Evolutionary conservation across 1,140 invertebrate species (phyloP).

Genomic region (Araneus ventricosus): DNA sequence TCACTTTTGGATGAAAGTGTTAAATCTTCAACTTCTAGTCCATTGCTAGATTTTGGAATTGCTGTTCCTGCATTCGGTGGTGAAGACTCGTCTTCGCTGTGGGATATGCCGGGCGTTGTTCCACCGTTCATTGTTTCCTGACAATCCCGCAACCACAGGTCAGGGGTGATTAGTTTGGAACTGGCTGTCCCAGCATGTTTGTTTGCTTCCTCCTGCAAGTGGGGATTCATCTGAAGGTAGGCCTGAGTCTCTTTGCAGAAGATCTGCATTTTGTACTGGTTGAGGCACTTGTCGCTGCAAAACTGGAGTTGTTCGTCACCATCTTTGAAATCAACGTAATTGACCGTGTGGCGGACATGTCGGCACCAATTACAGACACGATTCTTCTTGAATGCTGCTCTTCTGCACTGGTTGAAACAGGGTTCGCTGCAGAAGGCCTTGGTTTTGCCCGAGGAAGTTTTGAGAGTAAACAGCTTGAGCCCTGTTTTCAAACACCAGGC

Average conservation of each 20-base stretch:
- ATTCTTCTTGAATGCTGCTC: constrained; percentile 91
- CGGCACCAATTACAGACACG: constrained; percentile 97
- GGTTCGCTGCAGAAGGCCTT: constrained; percentile 90
- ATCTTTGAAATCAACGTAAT: constrained; percentile 91
- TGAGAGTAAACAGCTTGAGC: constrained; percentile 80
- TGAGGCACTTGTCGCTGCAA: constrained; percentile 92
- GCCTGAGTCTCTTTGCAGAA: constrained; percentile 95
- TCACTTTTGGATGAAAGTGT: constrained; percentile 15
- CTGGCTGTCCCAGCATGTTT: constrained; percentile 36
- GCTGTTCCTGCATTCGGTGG: background rate
- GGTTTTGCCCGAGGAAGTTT: constrained; percentile 77
- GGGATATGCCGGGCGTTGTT: background rate
- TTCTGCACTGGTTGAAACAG: constrained; percentile 92
- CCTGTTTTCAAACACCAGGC: constrained; percentile 82
- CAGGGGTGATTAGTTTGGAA: constrained; percentile 88
- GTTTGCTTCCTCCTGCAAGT: constrained; percentile 79
- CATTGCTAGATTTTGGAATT: background rate
- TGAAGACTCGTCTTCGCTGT: constrained; percentile 11
- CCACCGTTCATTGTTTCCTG: constrained; percentile 56
- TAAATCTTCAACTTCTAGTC: constrained; percentile 47
- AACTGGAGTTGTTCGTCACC: constrained; percentile 83
- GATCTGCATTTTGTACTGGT: constrained; percentile 97
- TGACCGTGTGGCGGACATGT: constrained; percentile 93
- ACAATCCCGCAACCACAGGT: constrained; percentile 88
- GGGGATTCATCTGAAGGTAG: constrained; percentile 90